Evolutionary conservation across 2,888 invertebrate species (phyloP).

Genomic region (Thelaira solivaga): DNA sequence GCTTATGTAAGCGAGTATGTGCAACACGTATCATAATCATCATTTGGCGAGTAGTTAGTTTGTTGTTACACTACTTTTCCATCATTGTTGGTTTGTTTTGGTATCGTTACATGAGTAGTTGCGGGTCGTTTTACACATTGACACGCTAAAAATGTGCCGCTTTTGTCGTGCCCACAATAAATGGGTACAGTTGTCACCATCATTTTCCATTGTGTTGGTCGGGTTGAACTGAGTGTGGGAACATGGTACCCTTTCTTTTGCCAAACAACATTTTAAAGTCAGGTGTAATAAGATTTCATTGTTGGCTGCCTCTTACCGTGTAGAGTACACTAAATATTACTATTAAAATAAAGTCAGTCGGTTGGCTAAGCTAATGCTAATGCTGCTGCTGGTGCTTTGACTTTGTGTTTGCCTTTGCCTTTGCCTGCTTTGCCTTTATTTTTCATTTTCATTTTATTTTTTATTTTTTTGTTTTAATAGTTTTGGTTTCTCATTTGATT

Average conservation of each 20-base stretch:
- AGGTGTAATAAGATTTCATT: slow-evolving; percentile 64
- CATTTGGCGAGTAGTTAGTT: background rate
- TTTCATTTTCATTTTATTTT: background rate
- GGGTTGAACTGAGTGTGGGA: slow-evolving; percentile 69
- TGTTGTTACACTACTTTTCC: slow-evolving; percentile 15
- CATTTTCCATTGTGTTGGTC: slow-evolving; percentile 49
- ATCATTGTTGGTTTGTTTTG: slow-evolving; percentile 11
- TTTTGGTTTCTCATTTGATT: background rate
- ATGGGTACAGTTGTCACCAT: slow-evolving; percentile 62
- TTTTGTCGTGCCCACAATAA: slow-evolving; percentile 49
- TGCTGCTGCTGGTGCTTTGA: background rate
- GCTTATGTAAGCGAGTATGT: too few relatives aligned
- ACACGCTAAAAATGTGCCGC: slow-evolving; percentile 49
- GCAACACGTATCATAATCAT: background rate
- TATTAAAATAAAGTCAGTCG: too few relatives aligned
- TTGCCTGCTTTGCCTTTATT: slow-evolving; percentile 19
- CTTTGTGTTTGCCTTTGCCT: background rate
- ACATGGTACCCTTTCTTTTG: slow-evolving; percentile 72
- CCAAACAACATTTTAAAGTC: slow-evolving; percentile 58
- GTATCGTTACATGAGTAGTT: slow-evolving; percentile 48
- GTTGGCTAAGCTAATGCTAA: slow-evolving; percentile 18
- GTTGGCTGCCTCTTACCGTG: slow-evolving; percentile 42
- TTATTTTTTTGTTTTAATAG: background rate
- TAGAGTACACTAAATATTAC: slow-evolving; percentile 10
- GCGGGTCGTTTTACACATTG: slow-evolving; percentile 58